These are phyloP conservation scores for Liodrosophila aerea DNA, from an alignment of 2,888 invertebrate species.

Conservation along the genomic window DNA sequence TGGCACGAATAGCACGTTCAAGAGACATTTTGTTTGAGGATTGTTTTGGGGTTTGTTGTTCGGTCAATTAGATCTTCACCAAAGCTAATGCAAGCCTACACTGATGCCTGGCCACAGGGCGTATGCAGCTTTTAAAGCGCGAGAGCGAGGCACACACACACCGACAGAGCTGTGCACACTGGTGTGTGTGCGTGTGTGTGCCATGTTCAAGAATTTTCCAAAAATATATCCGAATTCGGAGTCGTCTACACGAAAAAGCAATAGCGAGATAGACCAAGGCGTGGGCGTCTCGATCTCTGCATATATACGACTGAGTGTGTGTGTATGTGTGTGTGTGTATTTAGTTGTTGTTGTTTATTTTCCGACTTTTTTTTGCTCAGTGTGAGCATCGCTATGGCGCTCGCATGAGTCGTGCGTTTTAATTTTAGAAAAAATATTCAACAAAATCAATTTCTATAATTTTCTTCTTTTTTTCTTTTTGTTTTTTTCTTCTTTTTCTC, in stretches of 20 bases:
- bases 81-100: slow-evolving; percentile 77
- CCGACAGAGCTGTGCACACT: slow-evolving; percentile 18
- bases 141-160: slow-evolving; percentile 45
- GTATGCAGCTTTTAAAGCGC: slow-evolving; percentile 80
- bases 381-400: slow-evolving; percentile 45
- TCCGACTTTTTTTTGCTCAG: slow-evolving; percentile 40
- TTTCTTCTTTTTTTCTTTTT: slow-evolving; percentile 20
- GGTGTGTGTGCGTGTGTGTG: too few species aligned
- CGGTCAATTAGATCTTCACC: slow-evolving; percentile 70
- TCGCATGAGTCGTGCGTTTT: slow-evolving; percentile 67
- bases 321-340: slow-evolving; percentile 1
- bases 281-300: slow-evolving; percentile 60
- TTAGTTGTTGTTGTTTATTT: slow-evolving; percentile 17
- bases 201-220: slow-evolving; percentile 77
- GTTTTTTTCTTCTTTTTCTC: slow-evolving; percentile 3
- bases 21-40: slow-evolving; percentile 89
- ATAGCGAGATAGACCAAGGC: slow-evolving; percentile 41
- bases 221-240: slow-evolving; percentile 80
- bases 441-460: slow-evolving; percentile 59
- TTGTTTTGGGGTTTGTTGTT: slow-evolving; percentile 52
- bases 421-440: slow-evolving; percentile 61
- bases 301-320: neutral
- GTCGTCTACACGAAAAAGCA: slow-evolving; percentile 49
- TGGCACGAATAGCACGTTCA: slow-evolving; percentile 95
- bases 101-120: slow-evolving; percentile 77